phyloP scores from a whole-genome alignment of 2,113 vertebrate genomes.

The Pedetes capensis region DNA sequence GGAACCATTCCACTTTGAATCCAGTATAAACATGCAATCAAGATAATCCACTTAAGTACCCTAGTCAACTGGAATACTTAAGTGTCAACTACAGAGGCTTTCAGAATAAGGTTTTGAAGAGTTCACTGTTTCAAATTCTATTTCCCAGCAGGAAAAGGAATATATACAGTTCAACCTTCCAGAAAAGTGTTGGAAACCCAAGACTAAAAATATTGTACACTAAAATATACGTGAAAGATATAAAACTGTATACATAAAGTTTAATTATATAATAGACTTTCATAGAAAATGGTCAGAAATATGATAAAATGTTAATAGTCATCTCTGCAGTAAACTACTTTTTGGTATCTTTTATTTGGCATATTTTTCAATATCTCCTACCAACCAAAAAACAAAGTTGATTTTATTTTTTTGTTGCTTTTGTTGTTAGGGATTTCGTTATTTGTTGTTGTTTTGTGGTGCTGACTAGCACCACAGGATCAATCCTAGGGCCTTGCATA shows the following conservation, averaged over 20 bases:
- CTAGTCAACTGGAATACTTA: neutral
- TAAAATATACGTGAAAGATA: neutral
- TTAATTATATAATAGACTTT: neutral
- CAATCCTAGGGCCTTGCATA: neutral
- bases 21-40: neutral
- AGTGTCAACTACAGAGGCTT: neutral
- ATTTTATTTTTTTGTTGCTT: neutral
- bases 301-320: neutral
- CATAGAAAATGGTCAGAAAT: neutral
- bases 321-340: neutral
- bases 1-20: neutral
- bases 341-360: neutral
- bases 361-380: neutral
- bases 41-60: neutral
- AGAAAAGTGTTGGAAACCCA: neutral
- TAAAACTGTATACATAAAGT: neutral
- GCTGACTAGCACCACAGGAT: too few relatives aligned
- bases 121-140: slow-evolving; percentile 2
- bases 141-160: neutral
- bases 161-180: neutral
- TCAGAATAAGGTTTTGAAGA: neutral
- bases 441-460: slow-evolving; percentile 13
- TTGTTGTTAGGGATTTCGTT: neutral
- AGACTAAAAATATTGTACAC: neutral
- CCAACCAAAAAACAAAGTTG: neutral